Evolutionary conservation across 1,140 invertebrate genomes (phyloP).

Genomic region (Heliconius hewitsoni): DNA sequence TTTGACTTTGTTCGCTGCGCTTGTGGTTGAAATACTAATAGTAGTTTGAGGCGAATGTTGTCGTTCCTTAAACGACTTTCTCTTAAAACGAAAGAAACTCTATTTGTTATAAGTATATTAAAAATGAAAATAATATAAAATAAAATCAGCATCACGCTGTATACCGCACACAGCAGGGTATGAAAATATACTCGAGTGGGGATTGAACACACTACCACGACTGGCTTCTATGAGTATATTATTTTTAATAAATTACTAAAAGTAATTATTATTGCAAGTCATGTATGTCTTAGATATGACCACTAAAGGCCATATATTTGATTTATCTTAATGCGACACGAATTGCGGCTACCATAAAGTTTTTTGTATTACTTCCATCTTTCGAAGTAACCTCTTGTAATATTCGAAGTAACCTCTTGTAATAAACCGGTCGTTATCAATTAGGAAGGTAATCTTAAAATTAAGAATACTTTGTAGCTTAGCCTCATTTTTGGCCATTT

Average conservation of each 20-base stretch:
- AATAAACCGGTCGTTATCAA: slow-evolving; percentile 17
- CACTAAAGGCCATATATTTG: slow-evolving; percentile 19
- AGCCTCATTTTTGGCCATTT: neutral
- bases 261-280: neutral
- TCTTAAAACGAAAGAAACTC: neutral
- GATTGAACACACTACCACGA: too few relatives aligned
- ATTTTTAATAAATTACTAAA: neutral
- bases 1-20: neutral
- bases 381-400: slow-evolving; percentile 23
- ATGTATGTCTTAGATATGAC: neutral
- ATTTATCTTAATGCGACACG: slow-evolving; percentile 16
- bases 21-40: neutral
- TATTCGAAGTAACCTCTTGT: slow-evolving; percentile 19
- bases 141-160: too few relatives aligned
- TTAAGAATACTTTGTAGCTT: slow-evolving; percentile 17
- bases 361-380: slow-evolving; percentile 28
- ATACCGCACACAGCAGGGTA: too few relatives aligned
- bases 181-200: too few relatives aligned
- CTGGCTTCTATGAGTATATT: neutral
- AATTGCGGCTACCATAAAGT: slow-evolving; percentile 23
- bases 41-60: neutral
- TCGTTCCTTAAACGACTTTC: neutral
- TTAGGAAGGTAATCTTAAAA: slow-evolving; percentile 17
- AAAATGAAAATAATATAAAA: too few relatives aligned
- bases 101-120: neutral